Percentiles rank a stretch among this genome's conserved stretches.
These are phyloP conservation scores for Dermatemys mawii DNA, from an alignment of 2,113 vertebrate species.

Conservation along the genomic window DNA sequence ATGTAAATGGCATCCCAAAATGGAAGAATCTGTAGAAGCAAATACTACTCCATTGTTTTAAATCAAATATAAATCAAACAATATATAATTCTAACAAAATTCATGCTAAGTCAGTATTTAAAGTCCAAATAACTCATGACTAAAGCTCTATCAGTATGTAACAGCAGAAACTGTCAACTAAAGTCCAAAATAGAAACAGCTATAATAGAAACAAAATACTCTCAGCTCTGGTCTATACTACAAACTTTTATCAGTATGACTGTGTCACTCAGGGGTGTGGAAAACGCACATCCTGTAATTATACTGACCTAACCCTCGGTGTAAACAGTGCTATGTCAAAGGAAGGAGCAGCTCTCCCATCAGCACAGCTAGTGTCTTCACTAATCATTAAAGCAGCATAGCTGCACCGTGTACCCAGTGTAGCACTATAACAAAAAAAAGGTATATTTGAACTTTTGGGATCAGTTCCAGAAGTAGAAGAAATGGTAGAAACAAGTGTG, in stretches of 20 bases:
- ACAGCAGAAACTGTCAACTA: not conserved
- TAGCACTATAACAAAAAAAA: not conserved
- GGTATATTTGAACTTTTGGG: not conserved
- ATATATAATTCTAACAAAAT: not conserved
- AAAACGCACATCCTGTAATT: not conserved
- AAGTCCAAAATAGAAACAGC: not conserved
- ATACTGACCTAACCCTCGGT: not conserved
- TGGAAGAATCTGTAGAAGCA: not conserved
- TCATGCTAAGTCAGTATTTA: not conserved
- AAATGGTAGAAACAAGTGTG: slow-evolving; percentile 9
- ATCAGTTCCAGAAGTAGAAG: not conserved
- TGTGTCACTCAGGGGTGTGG: not conserved
- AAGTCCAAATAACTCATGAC: not conserved
- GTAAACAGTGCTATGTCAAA: not conserved
- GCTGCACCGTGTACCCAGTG: not conserved
- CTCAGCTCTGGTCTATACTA: not conserved
- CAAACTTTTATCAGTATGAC: not conserved
- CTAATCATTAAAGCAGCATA: not conserved
- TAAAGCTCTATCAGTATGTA: not conserved
- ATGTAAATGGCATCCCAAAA: not conserved
- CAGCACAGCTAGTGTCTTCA: not conserved
- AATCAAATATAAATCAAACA: slow-evolving; percentile 18
- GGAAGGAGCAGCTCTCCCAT: not conserved
- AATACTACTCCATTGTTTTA: not conserved
- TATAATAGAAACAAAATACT: too few species aligned